These are phyloP conservation scores for Drosophila pseudotakahashii DNA, from an alignment of 2,888 invertebrate species.

Conservation along the genomic window DNA sequence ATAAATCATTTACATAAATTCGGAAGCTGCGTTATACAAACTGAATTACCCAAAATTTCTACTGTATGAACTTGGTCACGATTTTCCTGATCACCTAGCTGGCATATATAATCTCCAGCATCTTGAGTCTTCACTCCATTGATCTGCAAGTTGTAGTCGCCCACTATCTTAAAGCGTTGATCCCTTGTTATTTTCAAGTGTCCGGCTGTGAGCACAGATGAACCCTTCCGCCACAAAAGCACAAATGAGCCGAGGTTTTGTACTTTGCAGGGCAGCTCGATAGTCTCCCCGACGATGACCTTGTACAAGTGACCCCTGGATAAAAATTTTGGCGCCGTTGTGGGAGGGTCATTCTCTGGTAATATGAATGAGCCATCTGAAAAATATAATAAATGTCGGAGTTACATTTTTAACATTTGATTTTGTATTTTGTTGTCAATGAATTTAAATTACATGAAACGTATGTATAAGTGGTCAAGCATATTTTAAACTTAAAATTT, in stretches of 20 bases:
- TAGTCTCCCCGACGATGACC: constrained; percentile 91
- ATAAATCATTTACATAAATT: not conserved
- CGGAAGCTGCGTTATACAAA: not conserved
- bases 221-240: constrained; percentile 89
- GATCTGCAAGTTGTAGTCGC: constrained; percentile 89
- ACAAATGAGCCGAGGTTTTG: constrained; percentile 89
- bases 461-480: too few species aligned
- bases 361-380: constrained; percentile 71
- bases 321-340: constrained; percentile 88
- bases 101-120: constrained; percentile 90
- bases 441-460: too few species aligned
- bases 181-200: constrained; percentile 90
- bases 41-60: constrained; percentile 86
- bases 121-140: constrained; percentile 89
- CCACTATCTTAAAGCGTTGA: constrained; percentile 88
- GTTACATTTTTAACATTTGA: not conserved
- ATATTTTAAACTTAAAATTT: too few species aligned
- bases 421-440: too few species aligned
- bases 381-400: constrained; percentile 39
- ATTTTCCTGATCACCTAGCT: constrained; percentile 89
- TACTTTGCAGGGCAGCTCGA: constrained; percentile 91
- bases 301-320: constrained; percentile 91
- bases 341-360: constrained; percentile 77
- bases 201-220: constrained; percentile 89
- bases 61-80: constrained; percentile 90